These are phyloP conservation scores for Mellivora capensis DNA, from an alignment of 2,113 vertebrate genomes.

Conservation along the genomic window DNA sequence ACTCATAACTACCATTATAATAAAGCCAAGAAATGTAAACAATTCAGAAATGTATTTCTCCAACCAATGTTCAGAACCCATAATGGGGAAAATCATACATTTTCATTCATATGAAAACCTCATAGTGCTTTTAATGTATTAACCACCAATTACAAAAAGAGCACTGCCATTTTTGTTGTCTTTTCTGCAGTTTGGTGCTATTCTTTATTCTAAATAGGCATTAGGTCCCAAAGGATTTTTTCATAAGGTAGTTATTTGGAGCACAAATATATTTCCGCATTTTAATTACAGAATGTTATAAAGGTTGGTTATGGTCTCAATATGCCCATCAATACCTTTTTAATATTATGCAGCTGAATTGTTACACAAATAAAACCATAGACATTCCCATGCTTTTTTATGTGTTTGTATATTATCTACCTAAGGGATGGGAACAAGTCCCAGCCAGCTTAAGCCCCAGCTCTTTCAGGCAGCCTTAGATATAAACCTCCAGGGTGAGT, in stretches of 20 bases:
- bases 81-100: slow-evolving; percentile 15
- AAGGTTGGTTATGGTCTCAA: slow-evolving; percentile 57
- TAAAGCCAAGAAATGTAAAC: slow-evolving; percentile 36
- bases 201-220: slow-evolving; percentile 60
- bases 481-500: not conserved
- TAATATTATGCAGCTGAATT: slow-evolving; percentile 50
- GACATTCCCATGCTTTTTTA: not conserved
- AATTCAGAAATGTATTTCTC: slow-evolving; percentile 36
- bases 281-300: slow-evolving; percentile 65
- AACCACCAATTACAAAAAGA: slow-evolving; percentile 37
- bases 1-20: slow-evolving; percentile 27
- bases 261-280: slow-evolving; percentile 19
- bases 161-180: slow-evolving; percentile 36
- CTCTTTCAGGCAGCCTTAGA: not conserved
- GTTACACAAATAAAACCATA: slow-evolving; percentile 35
- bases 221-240: slow-evolving; percentile 26
- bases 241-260: slow-evolving; percentile 44
- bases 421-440: not conserved
- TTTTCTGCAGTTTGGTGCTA: not conserved
- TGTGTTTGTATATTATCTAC: slow-evolving; percentile 3
- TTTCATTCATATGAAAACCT: slow-evolving; percentile 55
- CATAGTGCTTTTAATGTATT: slow-evolving; percentile 46
- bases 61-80: slow-evolving; percentile 6
- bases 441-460: not conserved
- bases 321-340: slow-evolving; percentile 54